phyloP scores from a whole-genome alignment of 2,113 vertebrate species.

The Gambusia holbrooki region DNA sequence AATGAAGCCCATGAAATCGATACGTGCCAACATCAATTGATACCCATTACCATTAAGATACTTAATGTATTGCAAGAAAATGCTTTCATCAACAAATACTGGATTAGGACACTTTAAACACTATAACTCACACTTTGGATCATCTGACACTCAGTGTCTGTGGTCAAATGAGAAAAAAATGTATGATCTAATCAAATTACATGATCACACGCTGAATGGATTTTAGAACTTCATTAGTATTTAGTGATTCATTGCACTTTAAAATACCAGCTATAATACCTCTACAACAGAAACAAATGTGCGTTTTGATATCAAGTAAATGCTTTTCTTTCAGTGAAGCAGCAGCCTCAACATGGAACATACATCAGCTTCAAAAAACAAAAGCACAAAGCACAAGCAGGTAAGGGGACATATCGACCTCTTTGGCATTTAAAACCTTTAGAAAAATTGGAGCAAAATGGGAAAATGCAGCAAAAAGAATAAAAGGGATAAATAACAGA shows the following conservation, averaged over 20 bases:
- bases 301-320: neutral
- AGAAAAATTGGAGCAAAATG: neutral
- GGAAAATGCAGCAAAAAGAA: neutral
- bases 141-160: conserved; percentile 8
- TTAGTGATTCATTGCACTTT: neutral
- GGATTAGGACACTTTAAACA: conserved; percentile 28
- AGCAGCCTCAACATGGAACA: neutral
- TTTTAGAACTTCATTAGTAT: neutral
- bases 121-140: conserved; percentile 36
- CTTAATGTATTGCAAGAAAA: conserved; percentile 80
- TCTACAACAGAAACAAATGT: neutral
- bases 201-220: neutral
- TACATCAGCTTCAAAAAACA: neutral
- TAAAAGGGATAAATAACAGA: neutral
- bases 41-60: conserved; percentile 83
- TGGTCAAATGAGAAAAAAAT: conserved; percentile 35
- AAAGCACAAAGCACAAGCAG: neutral
- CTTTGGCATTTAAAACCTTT: neutral
- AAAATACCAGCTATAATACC: neutral
- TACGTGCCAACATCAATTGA: conserved; percentile 84
- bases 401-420: neutral
- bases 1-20: conserved; percentile 83
- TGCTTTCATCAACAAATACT: conserved; percentile 71
- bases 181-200: conserved; percentile 28
- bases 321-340: too few species aligned